phyloP scores from a whole-genome alignment of 2,888 invertebrate species.

The Pristionchus mayeri region DNA sequence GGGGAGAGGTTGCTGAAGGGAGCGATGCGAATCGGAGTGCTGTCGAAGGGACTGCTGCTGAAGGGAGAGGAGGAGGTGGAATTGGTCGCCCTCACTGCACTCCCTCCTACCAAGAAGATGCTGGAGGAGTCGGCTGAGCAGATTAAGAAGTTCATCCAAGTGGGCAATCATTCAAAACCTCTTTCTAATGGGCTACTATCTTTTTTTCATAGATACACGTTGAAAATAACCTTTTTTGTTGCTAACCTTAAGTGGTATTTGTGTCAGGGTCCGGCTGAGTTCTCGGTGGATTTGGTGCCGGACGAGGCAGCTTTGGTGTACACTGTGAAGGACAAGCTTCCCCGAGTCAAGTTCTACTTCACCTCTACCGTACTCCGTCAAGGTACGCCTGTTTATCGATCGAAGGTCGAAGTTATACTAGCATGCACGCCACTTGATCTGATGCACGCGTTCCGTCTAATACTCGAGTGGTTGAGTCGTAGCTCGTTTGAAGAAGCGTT shows the following conservation, averaged over 20 bases:
- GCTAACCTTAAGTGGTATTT: background rate
- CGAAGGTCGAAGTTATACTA: background rate
- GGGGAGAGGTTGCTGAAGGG: slow-evolving; percentile 85
- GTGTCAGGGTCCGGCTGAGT: slow-evolving; percentile 78
- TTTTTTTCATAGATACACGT: background rate
- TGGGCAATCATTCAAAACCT: slow-evolving; percentile 63
- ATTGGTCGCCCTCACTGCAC: slow-evolving; percentile 93
- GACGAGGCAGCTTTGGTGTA: slow-evolving; percentile 90
- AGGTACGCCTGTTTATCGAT: background rate
- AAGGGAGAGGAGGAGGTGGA: slow-evolving; percentile 89
- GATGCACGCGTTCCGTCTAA: background rate
- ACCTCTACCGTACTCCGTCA: slow-evolving; percentile 42
- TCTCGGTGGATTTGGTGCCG: slow-evolving; percentile 87
- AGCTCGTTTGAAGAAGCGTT: background rate
- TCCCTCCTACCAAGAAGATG: slow-evolving; percentile 90
- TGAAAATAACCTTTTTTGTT: background rate
- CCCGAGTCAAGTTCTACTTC: slow-evolving; percentile 46
- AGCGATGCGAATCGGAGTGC: slow-evolving; percentile 94
- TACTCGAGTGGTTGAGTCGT: background rate
- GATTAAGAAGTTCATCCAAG: slow-evolving; percentile 86
- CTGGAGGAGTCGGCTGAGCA: slow-evolving; percentile 89
- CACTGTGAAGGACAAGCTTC: slow-evolving; percentile 83
- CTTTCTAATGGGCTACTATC: background rate
- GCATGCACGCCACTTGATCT: slow-evolving; percentile 6
- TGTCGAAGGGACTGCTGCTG: slow-evolving; percentile 90